Evolutionary conservation across 2,113 vertebrate genomes (phyloP).

Genomic region (Syrrhaptes paradoxus): DNA sequence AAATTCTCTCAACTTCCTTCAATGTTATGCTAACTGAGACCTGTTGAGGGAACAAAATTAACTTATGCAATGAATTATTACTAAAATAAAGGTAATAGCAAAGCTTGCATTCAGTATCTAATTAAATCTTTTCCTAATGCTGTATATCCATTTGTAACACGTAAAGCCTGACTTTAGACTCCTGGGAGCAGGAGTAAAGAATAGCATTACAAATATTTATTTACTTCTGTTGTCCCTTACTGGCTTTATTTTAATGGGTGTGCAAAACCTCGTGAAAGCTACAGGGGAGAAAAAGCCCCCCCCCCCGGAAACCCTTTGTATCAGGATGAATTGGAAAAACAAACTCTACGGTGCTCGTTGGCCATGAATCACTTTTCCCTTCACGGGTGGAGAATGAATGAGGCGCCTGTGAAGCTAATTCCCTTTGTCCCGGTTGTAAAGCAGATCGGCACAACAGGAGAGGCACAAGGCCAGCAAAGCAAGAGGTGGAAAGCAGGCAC

Average conservation of each 20-base stretch:
- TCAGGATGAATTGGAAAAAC: slow-evolving; percentile 54
- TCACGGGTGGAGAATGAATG: slow-evolving; percentile 35
- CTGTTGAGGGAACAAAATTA: not conserved
- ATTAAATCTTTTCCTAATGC: slow-evolving; percentile 42
- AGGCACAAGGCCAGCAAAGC: slow-evolving; percentile 59
- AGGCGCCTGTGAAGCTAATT: slow-evolving; percentile 24
- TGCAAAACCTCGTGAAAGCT: slow-evolving; percentile 17
- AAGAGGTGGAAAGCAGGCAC: slow-evolving; percentile 43
- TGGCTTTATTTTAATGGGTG: slow-evolving; percentile 22
- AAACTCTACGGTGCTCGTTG: slow-evolving; percentile 19
- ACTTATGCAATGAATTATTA: not conserved
- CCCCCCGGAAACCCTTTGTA: slow-evolving; percentile 4
- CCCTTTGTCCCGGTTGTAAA: slow-evolving; percentile 63
- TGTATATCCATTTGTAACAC: not conserved
- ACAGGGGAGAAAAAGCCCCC: not conserved
- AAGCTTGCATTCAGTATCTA: not conserved
- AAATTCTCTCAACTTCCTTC: not conserved
- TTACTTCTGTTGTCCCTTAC: slow-evolving; percentile 14
- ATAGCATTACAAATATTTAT: slow-evolving; percentile 59
- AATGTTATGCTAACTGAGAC: not conserved
- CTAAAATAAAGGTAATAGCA: not conserved
- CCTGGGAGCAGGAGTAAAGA: slow-evolving; percentile 37
- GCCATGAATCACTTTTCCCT: slow-evolving; percentile 39
- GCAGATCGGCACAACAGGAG: slow-evolving; percentile 16
- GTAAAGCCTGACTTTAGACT: slow-evolving; percentile 24